A percentile compares a stretch with the other conserved stretches of the same genome.
These are phyloP conservation scores for Scomber scombrus DNA, from an alignment of 2,113 vertebrate species.

Conservation along the genomic window DNA sequence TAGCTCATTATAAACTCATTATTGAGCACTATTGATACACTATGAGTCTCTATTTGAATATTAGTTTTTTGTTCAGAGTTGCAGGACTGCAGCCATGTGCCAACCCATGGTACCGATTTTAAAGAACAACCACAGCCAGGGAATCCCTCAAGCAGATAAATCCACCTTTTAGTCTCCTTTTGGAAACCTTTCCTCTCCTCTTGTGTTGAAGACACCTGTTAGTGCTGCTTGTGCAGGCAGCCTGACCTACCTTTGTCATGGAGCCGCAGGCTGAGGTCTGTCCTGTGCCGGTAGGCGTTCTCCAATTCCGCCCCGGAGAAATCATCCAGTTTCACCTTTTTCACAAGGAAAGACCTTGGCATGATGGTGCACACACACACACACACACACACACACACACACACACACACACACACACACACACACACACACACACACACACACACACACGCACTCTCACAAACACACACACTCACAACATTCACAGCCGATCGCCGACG, in stretches of 20 bases:
- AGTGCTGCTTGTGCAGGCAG: slow-evolving; percentile 39
- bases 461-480: slow-evolving; percentile 62
- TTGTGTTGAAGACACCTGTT: slow-evolving; percentile 69
- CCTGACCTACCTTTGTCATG: slow-evolving; percentile 90
- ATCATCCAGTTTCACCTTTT: slow-evolving; percentile 97
- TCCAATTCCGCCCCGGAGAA: slow-evolving; percentile 90
- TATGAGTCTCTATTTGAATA: background rate
- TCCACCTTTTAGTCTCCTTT: slow-evolving; percentile 25
- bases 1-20: background rate
- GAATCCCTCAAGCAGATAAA: slow-evolving; percentile 31
- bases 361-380: slow-evolving; percentile 82
- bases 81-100: background rate
- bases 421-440: slow-evolving; percentile 67
- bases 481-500: slow-evolving; percentile 50
- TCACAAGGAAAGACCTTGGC: slow-evolving; percentile 97
- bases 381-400: slow-evolving; percentile 44
- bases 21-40: background rate
- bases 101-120: background rate
- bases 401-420: slow-evolving; percentile 46
- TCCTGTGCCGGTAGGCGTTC: slow-evolving; percentile 89
- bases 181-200: slow-evolving; percentile 6
- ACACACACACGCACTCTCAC: slow-evolving; percentile 60
- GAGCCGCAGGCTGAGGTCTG: slow-evolving; percentile 89
- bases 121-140: slow-evolving; percentile 8
- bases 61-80: background rate